A percentile compares a stretch with the other conserved stretches of the same genome.
Conservation (phyloP, 2,797 vertebrate genomes). For the Zenarchopterus dispar region DNA sequence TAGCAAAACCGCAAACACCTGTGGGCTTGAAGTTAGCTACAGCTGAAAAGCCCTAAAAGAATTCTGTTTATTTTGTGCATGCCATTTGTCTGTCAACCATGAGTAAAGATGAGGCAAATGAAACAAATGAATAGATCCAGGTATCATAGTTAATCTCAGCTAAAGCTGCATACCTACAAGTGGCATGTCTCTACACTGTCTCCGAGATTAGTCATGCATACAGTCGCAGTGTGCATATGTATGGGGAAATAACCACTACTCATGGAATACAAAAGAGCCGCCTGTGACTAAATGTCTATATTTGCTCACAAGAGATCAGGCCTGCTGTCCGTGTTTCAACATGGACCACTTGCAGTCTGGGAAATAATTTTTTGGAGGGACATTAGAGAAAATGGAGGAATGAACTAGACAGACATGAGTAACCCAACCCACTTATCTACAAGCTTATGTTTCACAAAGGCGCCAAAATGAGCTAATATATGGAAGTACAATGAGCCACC, state of each 20-base stretch:
- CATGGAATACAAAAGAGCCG: conserved; percentile 69
- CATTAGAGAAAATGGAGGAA: conserved; percentile 76
- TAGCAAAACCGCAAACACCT: conserved; percentile 43
- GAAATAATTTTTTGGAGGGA: conserved; percentile 65
- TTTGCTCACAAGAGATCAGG: conserved; percentile 68
- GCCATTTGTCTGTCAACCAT: conserved; percentile 51
- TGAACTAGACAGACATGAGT: conserved; percentile 80
- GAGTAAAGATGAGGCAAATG: conserved; percentile 32
- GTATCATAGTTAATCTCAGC: conserved; percentile 57
- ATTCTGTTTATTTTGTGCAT: conserved; percentile 44
- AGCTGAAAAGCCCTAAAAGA: conserved; percentile 18
- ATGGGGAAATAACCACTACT: conserved; percentile 61
- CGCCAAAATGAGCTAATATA: conserved; percentile 74
- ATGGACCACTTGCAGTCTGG: conserved; percentile 72
- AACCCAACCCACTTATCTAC: conserved; percentile 77
- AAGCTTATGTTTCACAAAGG: conserved; percentile 81
- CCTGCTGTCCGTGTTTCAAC: conserved; percentile 66
- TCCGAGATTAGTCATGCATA: conserved; percentile 70
- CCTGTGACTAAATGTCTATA: conserved; percentile 78
- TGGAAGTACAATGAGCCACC: conserved; percentile 39
- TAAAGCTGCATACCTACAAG: conserved; percentile 58
- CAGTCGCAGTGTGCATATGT: conserved; percentile 49
- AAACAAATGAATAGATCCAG: conserved; percentile 62
- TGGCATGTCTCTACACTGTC: conserved; percentile 60
- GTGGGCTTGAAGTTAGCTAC: conserved; percentile 37